Evolutionary conservation across 1,140 invertebrate species (phyloP), one percentile per base, ranked within the genome.

Genomic region (Pantala flavescens): DNA sequence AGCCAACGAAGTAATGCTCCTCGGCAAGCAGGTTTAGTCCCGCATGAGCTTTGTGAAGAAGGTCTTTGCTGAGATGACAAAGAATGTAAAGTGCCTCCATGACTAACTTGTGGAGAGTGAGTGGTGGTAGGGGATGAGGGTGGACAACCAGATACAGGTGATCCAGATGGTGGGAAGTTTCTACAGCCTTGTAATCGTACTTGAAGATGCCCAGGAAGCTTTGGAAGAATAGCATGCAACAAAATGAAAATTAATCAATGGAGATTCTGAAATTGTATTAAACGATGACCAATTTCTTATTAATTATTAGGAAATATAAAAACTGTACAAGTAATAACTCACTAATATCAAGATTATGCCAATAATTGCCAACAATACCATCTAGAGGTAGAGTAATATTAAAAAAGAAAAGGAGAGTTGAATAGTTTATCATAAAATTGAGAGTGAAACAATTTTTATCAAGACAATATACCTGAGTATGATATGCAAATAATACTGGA

Each of bases 221-320:
- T 91, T 74, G 90, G 87, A 77, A 95, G 88, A 79, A 96, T 92
- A n/a, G 94, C 94, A 81, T 91, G 93, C 5, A 99, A 84, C 42
- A 99, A 93, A 78, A 96, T 82, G 76, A 97, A 89, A 90, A 7
- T 99, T 95, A 97, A 82, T 99, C 97, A 77, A 98, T 21, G 63
- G 19, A 70, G 11, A 21, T 70, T 12, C 49, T 12, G 9, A 36
- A 36, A 36, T 36, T 36, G 2, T 36, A n/a, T n/a, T n/a, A n/a
- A n/a, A n/a, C n/a, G 2, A 36, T 36, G 3, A 36, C 28, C 2
- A 36, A 36, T 9, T 36, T 36, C 28, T 36, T 9, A 36, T 36
- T 36, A 36, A n/a, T n/a, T n/a, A n/a, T n/a, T n/a, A n/a, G n/a
- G n/a, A n/a, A n/a, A n/a, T n/a, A n/a, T n/a, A n/a, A n/a, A n/a